Conservation (phyloP, 2,797 vertebrate genomes). For the Coendou prehensilis region DNA sequence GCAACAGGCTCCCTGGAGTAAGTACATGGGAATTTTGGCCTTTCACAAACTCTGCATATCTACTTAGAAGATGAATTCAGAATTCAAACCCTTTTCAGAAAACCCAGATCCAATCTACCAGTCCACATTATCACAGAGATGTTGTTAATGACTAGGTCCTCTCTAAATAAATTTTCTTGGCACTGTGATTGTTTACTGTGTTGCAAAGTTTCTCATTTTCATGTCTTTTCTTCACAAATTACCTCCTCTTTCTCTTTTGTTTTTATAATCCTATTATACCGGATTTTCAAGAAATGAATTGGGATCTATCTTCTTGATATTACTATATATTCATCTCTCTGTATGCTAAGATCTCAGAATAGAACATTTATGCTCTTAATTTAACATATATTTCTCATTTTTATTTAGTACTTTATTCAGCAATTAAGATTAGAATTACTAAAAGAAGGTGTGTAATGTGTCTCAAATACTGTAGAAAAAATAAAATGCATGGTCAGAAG, state of each 20-base stretch:
- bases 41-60: neutral
- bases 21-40: fast-evolving
- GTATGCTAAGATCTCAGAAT: neutral
- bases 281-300: neutral
- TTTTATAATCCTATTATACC: neutral
- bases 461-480: neutral
- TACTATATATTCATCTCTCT: neutral
- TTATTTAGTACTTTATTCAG: neutral
- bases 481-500: neutral
- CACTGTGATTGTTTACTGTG: neutral
- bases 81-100: neutral
- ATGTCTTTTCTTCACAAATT: neutral
- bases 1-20: neutral
- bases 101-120: neutral
- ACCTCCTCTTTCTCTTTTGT: neutral
- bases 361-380: neutral
- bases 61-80: neutral
- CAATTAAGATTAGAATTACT: neutral
- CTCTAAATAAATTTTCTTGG: neutral
- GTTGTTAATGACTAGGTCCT: neutral
- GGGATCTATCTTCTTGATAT: neutral
- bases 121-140: fast-evolving
- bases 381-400: neutral
- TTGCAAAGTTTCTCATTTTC: neutral
- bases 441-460: neutral